Base-by-base conservation (phyloP, 2,797 vertebrate species). In the Clarias fuscus region DNA sequence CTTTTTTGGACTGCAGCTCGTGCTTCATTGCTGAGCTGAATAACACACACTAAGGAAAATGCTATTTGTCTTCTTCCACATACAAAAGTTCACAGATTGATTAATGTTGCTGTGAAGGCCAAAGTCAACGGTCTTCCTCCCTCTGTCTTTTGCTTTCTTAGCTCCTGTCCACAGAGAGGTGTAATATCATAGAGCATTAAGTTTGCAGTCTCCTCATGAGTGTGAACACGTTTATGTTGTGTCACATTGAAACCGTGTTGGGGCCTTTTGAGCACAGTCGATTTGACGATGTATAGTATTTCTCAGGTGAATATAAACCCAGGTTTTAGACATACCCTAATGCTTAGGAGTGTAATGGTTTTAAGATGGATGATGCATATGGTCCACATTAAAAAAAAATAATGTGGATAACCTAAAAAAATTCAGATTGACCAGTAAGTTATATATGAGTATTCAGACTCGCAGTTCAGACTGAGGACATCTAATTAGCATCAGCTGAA, bases 401-500 rank as follows among this genome's bases (percentile, higher is more conserved):
- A 62, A 37, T 15, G 4, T 59, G 18, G 22, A 78, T 33, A 78
- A 59, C n/a, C 14, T n/a, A 76, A 56, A 58, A 56, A 30, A 77
- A 30, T 0, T 58, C n/a, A 30, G n/a, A 33, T 78, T 40, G 27
- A 56, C n/a, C 7, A 27, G 24, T 81, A 67, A 67, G 48, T 65
- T 65, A 4, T 62, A 48, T 43, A 30, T 14, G 64, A 53, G 79
- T 43, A 30, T 17, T 67, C 24, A 4, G 76, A 59, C 11, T 40
- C 53, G 17, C 20, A 53, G 40, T 82, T 33, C 7, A 80, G 61
- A 53, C 43, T 2, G 75, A 58, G 53, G 56, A 27, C 7, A n/a
- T 65, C 7, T 20, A 82, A 65, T 48, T 53, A 53, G 43, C 17
- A 82, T 53, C 17, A 82, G n/a, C 7, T 82, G n/a, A 67, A 82